Conservation (phyloP, 2,113 vertebrate species). For the Numida meleagris region DNA sequence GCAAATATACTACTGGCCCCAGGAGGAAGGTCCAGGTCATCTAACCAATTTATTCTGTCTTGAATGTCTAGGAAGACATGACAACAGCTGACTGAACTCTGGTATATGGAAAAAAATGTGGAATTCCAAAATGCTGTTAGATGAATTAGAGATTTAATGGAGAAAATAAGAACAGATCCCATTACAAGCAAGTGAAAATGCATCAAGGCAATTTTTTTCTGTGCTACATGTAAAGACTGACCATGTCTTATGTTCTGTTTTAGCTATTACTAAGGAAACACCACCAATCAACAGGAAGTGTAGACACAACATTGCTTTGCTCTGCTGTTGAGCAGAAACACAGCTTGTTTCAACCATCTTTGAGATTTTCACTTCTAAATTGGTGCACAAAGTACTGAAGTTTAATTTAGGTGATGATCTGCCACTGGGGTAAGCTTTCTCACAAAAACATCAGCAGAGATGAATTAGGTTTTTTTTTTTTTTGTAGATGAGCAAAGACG, state of each 20-base stretch:
- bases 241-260: neutral
- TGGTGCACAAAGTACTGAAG: neutral
- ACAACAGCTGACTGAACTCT: neutral
- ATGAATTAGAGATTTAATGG: neutral
- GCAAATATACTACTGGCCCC: neutral
- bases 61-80: neutral
- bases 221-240: neutral
- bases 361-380: neutral
- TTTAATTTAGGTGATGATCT: neutral
- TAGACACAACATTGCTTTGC: neutral
- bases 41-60: slow-evolving; percentile 26
- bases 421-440: neutral
- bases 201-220: neutral
- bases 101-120: neutral
- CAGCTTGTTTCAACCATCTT: neutral
- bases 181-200: neutral
- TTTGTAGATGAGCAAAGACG: neutral
- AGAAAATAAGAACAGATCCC: neutral
- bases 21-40: slow-evolving; percentile 18
- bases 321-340: neutral
- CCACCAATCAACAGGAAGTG: neutral
- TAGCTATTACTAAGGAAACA: neutral
- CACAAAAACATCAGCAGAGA: neutral
- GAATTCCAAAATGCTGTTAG: slow-evolving; percentile 1
- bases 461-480: neutral